Conservation (phyloP, 2,797 vertebrate species). For the Hafferia zeledoni region DNA sequence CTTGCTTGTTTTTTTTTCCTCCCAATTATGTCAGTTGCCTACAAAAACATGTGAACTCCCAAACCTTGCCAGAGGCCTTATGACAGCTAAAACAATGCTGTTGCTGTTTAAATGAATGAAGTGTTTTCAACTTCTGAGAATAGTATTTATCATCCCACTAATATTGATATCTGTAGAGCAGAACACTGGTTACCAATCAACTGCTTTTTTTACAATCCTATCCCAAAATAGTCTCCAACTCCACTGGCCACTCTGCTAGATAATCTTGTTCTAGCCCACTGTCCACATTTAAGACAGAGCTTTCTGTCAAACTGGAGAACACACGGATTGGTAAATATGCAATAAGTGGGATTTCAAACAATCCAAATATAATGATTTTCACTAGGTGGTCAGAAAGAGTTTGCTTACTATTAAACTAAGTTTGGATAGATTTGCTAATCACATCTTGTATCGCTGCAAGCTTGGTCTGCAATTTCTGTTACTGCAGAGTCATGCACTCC, state of each 20-base stretch:
- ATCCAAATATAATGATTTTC: neutral
- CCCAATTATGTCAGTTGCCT: constrained; percentile 9
- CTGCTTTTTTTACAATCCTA: neutral
- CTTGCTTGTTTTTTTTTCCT: constrained; percentile 8
- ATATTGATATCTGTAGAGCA: neutral
- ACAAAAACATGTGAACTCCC: constrained; percentile 35
- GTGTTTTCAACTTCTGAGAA: neutral
- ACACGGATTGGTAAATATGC: neutral
- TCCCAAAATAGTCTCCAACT: neutral
- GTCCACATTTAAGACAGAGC: neutral
- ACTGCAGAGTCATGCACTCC: neutral
- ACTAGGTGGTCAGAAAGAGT: neutral
- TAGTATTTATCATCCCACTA: neutral
- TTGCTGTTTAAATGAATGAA: neutral
- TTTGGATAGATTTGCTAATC: neutral
- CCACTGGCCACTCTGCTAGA: neutral
- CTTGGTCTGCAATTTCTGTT: neutral
- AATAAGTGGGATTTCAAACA: neutral
- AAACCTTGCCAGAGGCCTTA: neutral
- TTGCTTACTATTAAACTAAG: neutral
- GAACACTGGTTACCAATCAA: neutral
- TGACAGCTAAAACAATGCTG: constrained; percentile 32
- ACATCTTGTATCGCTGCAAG: neutral
- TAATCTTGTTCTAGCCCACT: neutral
- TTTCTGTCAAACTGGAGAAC: neutral